phyloP scores from a whole-genome alignment of 2,113 vertebrate genomes.

The Guaruba guarouba region DNA sequence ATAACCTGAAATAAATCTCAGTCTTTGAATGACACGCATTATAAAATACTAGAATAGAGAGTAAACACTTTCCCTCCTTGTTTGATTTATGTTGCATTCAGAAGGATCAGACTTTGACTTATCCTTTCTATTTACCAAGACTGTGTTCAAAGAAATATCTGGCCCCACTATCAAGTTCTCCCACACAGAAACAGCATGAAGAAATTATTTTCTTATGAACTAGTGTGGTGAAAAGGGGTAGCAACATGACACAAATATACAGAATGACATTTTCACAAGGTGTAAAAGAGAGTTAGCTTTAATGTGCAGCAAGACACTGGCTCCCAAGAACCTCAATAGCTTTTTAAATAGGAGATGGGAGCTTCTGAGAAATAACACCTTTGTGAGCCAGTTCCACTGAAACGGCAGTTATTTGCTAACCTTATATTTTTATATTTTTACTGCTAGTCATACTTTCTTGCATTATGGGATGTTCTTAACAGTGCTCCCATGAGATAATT shows the following conservation, averaged over 20 bases:
- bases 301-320: accelerated
- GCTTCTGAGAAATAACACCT: neutral
- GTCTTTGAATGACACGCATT: neutral
- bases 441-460: neutral
- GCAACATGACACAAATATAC: neutral
- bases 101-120: neutral
- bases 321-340: neutral
- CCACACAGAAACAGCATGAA: neutral
- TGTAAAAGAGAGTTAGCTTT: neutral
- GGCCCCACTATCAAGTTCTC: neutral
- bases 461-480: neutral
- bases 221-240: neutral
- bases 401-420: neutral
- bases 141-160: neutral
- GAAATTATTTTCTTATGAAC: neutral
- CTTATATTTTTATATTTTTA: neutral
- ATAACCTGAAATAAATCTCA: neutral
- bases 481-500: neutral
- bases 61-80: neutral
- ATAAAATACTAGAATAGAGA: neutral
- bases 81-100: neutral
- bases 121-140: neutral
- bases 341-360: neutral
- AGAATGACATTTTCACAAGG: neutral
- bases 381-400: neutral